Base-by-base conservation (phyloP, 2,888 invertebrate species). In the Ecliptopera silaceata region DNA sequence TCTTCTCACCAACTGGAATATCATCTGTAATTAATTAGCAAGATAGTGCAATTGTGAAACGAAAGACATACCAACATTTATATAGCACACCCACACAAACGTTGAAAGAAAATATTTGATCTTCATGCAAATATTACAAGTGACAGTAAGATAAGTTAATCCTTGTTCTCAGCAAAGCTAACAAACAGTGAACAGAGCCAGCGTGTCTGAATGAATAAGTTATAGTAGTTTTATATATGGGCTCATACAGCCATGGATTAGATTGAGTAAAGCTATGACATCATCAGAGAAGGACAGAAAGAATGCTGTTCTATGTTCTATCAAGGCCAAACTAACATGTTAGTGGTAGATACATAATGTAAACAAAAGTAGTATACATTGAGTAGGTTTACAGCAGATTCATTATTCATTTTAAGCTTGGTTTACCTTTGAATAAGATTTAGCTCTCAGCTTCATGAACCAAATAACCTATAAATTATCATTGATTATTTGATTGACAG, bases 1-100 rank as follows among this genome's bases (percentile, higher is more conserved):
- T 50, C 94, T 92, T 47, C 92, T 73, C 42, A 94, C 80, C 67
- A 92, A 88, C 75, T 92, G 92, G 66, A 93, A 88, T 79, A 94
- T 90, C 93, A 94, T 94, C 92, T 93, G 85, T 88, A 89, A 69
- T 56, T 32, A 42, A 53, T 65, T 54, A 66, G 48, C 46, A 45
- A 60, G 47, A 49, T 49, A 42, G 31, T 59, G 42, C 56, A 52
- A 44, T 50, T 45, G 36, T 59, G 42, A 54, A 52, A 56, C 32
- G 29, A 38, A 50, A 42, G 44, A 32, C 56, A 47, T 12, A 46
- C 20, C 45, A 6, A 41, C n/a, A 49, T 31, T 12, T 26, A 39
- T 32, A 22, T n/a, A 53, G 39, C 38, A 41, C 55, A 65, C 62
- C 59, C 48, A 61, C 61, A 58, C 58, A 61, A 60, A 54, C 43